Base-by-base conservation (phyloP, 2,888 invertebrate species). In the Eupithecia tripunctaria region DNA sequence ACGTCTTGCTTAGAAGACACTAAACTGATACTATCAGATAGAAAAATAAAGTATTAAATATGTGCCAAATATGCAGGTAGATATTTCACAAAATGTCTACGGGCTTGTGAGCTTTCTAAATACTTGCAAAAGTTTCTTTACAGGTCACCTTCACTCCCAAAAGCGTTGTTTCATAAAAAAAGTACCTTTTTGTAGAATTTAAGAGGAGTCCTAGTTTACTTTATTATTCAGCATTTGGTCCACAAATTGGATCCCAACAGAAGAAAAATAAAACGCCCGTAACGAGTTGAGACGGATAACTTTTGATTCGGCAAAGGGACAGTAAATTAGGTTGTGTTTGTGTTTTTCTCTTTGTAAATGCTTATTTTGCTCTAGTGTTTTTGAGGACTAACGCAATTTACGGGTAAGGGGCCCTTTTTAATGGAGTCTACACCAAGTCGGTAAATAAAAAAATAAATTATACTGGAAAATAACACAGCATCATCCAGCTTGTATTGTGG, bases 291-390 rank as follows among this genome's bases (percentile, higher is more conserved):
- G 69, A 71, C 29, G 59, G 47, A 70, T 72, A 72, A 75, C 69
- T 69, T 72, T 74, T 62, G 67, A 72, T 74, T 74, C 65, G 25
- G 65, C 67, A 72, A 71, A 71, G 71, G 68, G 27, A 12, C 73
- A 41, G 66, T 72, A 32, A 75, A 75, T 77, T 77, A 67, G 67
- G 67, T 65, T 66, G 64, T 77, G 70, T 68, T 73, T 73, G 36
- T 65, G 68, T 73, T 70, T 73, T 68, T 67, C 43, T 64, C 59
- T 73, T 68, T 67, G 68, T 63, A 65, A 67, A 29, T 51, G 32
- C 29, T 69, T 38, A 43, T 47, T 68, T 68, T 6, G 59, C 38
- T 68, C 29, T 47, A 21, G 47, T 62, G 21, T 65, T 59, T 41
- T 68, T 64, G 29, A 60, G 29, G 36, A 36, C 59, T 59, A 18